Percentiles rank a stretch among this genome's conserved stretches.
Evolutionary conservation across 2,888 invertebrate genomes (phyloP).

Genomic region (Amiota mariae): DNA sequence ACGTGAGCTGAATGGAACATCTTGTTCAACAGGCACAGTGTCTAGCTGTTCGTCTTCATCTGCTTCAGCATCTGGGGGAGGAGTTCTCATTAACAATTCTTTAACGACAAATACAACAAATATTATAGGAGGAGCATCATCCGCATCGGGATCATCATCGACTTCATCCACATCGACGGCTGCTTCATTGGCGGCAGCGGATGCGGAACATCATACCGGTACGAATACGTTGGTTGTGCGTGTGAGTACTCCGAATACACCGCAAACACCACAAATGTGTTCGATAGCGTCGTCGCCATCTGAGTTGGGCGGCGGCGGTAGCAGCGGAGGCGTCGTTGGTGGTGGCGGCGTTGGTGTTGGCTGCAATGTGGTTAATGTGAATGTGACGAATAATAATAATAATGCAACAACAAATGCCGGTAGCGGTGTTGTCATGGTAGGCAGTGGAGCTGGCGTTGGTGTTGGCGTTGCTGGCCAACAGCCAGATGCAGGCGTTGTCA

Average conservation of each 20-base stretch:
- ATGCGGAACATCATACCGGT: conserved; percentile 59
- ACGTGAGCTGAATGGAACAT: conserved; percentile 81
- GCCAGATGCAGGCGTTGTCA: conserved; percentile 53
- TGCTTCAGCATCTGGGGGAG: conserved; percentile 27
- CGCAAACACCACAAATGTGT: conserved; percentile 75
- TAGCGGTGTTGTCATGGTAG: conserved; percentile 66
- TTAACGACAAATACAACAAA: conserved; percentile 7
- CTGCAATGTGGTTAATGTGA: conserved; percentile 51
- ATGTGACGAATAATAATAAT: conserved; percentile 46
- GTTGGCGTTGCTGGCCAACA: conserved; percentile 50
- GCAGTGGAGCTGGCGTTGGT: conserved; percentile 36
- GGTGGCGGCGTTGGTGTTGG: conserved; percentile 49
- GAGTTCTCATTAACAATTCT: neutral
- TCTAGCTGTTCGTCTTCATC: conserved; percentile 38
- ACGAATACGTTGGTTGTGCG: conserved; percentile 59
- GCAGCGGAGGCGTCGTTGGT: conserved; percentile 53
- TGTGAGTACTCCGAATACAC: conserved; percentile 75
- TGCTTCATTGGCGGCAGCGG: conserved; percentile 47
- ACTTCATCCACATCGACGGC: conserved; percentile 34
- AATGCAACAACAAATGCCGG: neutral
- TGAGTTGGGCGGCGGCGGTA: conserved; percentile 71
- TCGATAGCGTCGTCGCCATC: conserved; percentile 73
- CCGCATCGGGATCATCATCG: conserved; percentile 48
- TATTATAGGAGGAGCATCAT: conserved; percentile 13
- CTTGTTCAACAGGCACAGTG: conserved; percentile 37